A percentile compares a stretch with the other conserved stretches of the same genome.
phyloP scores from a whole-genome alignment of 2,888 invertebrate genomes.

The Cerceris ruficornis region DNA sequence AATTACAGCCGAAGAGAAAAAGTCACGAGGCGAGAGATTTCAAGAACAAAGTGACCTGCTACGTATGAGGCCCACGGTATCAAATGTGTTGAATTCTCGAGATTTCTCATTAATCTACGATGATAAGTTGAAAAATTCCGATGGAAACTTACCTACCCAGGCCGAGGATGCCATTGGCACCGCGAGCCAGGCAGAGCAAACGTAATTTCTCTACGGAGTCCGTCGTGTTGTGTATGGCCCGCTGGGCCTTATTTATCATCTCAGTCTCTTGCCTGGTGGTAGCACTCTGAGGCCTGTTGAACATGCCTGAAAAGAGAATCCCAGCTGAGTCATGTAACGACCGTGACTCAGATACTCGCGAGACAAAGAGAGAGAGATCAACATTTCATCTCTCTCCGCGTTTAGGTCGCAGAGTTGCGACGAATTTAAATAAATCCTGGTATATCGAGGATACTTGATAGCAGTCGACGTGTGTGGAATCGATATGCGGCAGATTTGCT shows the following conservation, averaged over 20 bases:
- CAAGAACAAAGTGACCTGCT: too few species aligned
- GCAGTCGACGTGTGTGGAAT: too few species aligned
- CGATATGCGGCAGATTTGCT: too few species aligned
- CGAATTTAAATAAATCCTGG: too few species aligned
- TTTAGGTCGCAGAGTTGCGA: too few species aligned
- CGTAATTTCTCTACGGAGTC: conserved; percentile 93
- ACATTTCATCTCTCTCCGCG: too few species aligned
- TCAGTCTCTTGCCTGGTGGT: conserved; percentile 90
- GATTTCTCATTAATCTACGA: not conserved
- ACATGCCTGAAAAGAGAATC: conserved; percentile 81
- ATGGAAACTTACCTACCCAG: conserved; percentile 87
- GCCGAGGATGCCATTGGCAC: conserved; percentile 93
- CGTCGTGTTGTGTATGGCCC: conserved; percentile 86
- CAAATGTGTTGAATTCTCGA: too few species aligned
- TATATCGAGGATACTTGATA: too few species aligned
- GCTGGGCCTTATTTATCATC: conserved; percentile 89
- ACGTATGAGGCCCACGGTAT: too few species aligned
- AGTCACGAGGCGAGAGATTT: too few species aligned
- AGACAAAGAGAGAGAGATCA: not conserved
- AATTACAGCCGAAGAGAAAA: too few species aligned
- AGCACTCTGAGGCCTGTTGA: conserved; percentile 88
- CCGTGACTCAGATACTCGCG: conserved; percentile 33
- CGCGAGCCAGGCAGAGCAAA: conserved; percentile 91
- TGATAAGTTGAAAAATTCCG: not conserved
- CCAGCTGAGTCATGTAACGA: conserved; percentile 30